phyloP scores from a whole-genome alignment of 2,797 vertebrate species.

The Falco rusticolus region DNA sequence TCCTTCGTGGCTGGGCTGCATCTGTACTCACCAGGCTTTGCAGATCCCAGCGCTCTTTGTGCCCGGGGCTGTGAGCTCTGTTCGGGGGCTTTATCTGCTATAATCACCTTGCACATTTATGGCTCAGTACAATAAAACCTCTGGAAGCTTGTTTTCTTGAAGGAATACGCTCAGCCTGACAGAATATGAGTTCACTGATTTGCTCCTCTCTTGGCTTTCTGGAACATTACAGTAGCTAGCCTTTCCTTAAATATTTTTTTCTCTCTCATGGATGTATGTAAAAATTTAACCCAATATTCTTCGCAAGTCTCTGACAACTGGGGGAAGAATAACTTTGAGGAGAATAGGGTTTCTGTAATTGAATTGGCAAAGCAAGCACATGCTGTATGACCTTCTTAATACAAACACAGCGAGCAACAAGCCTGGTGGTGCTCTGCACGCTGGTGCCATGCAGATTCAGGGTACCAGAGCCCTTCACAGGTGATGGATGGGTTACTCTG shows the following conservation, averaged over 20 bases:
- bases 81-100: background rate
- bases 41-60: background rate
- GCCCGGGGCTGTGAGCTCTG: background rate
- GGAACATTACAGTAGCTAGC: background rate
- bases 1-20: background rate
- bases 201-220: background rate
- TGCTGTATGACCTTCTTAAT: background rate
- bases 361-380: background rate
- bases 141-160: background rate
- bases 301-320: background rate
- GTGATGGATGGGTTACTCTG: background rate
- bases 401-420: background rate
- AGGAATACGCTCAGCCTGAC: background rate
- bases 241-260: background rate
- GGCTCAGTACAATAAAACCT: background rate
- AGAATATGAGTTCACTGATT: background rate
- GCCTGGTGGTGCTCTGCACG: background rate
- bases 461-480: background rate
- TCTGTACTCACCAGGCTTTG: background rate
- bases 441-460: background rate
- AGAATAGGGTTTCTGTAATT: background rate
- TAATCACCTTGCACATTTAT: conserved; percentile 4
- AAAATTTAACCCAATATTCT: background rate
- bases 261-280: background rate
- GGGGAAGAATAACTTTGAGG: background rate